Base-by-base conservation (phyloP, 2,113 vertebrate species). In the Cyrtonyx montezumae region DNA sequence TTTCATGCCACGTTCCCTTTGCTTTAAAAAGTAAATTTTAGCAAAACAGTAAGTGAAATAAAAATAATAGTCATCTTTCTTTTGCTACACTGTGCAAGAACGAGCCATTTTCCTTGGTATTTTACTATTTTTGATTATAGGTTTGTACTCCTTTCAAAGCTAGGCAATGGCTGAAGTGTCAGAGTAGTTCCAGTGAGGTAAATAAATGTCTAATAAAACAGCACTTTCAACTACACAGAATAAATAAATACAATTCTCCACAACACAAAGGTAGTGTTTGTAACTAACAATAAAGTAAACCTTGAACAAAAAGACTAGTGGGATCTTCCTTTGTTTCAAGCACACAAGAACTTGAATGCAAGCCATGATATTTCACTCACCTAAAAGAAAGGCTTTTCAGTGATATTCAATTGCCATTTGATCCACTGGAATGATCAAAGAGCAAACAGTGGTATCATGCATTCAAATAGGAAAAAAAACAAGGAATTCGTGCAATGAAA, bases 121-220 rank as follows among this genome's bases (percentile, higher is more conserved):
- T 82, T 79, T 65, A 65, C 62, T 61, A 77, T 75, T 83, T 87
- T 32, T 66, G 32, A 58, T 22, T 32, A 58, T 58, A 34, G n/a
- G 56, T 58, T 93, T 75, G 23, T 62, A 40, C 18, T 77, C 13
- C 32, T 70, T 93, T 93, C 74, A 82, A 94, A 93, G 42, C 14
- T 61, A 28, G 36, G 51, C 61, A 82, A 13, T n/a, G 28, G 63
- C 68, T 84, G 46, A 88, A 36, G 22, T 66, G 46, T 23, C 63
- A 83, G 16, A 81, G 14, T 71, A 10, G 12, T 45, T 93, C 78
- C 84, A n/a, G 11, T 5, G 20, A 63, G 11, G 25, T 51, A 74
- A 62, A 21, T n/a, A 65, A 56, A 78, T 59, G 53, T 22, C 36
- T 43, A 56, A 46, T 13, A 76, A 70, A 37, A 84, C 23, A 73